Percentiles rank a stretch among this genome's conserved stretches.
Conservation (phyloP, 2,888 invertebrate species). For the Nephrotoma guestfalica region DNA sequence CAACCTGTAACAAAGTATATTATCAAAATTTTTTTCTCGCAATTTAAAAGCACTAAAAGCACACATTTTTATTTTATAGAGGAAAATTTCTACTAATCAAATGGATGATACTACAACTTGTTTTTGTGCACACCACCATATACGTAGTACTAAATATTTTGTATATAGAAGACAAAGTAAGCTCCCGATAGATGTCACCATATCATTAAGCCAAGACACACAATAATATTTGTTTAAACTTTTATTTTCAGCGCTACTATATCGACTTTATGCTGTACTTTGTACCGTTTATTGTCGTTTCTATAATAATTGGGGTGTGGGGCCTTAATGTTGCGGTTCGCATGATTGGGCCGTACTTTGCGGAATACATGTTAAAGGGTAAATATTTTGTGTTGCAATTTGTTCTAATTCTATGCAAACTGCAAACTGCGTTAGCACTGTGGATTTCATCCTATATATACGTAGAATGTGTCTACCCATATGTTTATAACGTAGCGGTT, state of each 20-base stretch:
- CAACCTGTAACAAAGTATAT: neutral
- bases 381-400: constrained; percentile 28
- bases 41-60: neutral
- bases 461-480: constrained; percentile 19
- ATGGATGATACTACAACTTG: constrained; percentile 28
- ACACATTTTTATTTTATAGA: neutral
- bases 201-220: neutral
- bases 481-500: neutral
- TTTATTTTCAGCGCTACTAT: constrained; percentile 19
- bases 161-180: constrained; percentile 20
- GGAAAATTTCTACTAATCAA: constrained; percentile 11
- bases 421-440: constrained; percentile 23
- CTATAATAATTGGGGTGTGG: constrained; percentile 29
- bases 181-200: constrained; percentile 4
- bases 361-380: constrained; percentile 23
- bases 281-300: constrained; percentile 24
- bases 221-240: neutral
- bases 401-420: constrained; percentile 25
- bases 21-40: neutral
- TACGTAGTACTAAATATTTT: constrained; percentile 26
- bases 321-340: constrained; percentile 25
- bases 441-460: constrained; percentile 11
- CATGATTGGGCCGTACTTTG: constrained; percentile 22
- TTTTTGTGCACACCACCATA: constrained; percentile 25
- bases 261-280: constrained; percentile 22